Percentiles rank a stretch among this genome's conserved stretches.
These are phyloP conservation scores for Aegithalos caudatus DNA, from an alignment of 2,113 vertebrate species.

Conservation along the genomic window DNA sequence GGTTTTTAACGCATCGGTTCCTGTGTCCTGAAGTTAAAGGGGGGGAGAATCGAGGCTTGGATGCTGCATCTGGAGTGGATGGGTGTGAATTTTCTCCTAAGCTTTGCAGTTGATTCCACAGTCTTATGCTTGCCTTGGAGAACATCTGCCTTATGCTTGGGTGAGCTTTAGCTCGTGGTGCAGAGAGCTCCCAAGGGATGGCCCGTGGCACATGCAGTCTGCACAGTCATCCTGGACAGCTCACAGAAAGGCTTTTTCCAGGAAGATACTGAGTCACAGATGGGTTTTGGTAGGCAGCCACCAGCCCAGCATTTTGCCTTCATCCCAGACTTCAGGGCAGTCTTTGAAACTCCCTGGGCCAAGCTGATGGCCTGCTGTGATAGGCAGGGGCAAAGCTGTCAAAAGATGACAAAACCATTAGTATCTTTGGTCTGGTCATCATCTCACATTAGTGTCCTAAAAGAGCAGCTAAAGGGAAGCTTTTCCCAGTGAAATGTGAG, in stretches of 20 bases:
- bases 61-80: not conserved
- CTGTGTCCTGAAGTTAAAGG: not conserved
- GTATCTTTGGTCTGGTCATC: not conserved
- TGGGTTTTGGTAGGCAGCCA: not conserved
- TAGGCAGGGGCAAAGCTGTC: not conserved
- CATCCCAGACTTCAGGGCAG: not conserved
- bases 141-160: slow-evolving; percentile 16
- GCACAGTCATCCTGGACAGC: not conserved
- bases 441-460: not conserved
- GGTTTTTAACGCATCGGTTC: not conserved
- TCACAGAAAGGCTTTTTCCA: not conserved
- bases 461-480: not conserved
- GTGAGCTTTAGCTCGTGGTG: not conserved
- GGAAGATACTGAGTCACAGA: not conserved
- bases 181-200: not conserved
- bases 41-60: not conserved
- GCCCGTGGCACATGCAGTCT: not conserved
- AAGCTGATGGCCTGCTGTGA: not conserved
- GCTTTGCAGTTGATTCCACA: not conserved
- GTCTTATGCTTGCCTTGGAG: not conserved
- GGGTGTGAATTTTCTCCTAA: not conserved
- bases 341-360: not conserved
- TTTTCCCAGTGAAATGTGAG: not conserved
- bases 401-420: not conserved
- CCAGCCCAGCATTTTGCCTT: not conserved